Evolutionary conservation across 1,140 invertebrate genomes (phyloP).

Genomic region (Philaenus spumarius): DNA sequence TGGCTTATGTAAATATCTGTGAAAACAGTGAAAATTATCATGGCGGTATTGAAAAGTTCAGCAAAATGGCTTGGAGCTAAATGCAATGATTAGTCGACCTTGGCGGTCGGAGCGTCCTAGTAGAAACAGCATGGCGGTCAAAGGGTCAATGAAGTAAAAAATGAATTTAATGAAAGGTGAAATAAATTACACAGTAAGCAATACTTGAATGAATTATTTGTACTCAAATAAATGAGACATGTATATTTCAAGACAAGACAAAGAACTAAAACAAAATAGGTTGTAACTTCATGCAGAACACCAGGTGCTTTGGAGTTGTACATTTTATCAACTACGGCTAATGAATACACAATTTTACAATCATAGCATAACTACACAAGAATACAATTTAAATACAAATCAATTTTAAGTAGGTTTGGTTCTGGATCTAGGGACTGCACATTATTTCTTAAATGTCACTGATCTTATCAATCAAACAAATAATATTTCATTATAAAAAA

Average conservation of each 20-base stretch:
- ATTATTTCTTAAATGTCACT: background rate
- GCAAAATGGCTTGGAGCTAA: no score
- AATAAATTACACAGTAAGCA: no score
- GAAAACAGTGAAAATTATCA: no score
- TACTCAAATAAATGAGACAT: no score
- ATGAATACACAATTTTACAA: conserved; percentile 3
- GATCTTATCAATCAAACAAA: background rate
- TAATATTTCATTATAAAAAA: background rate
- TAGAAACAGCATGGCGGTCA: no score
- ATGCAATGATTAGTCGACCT: no score
- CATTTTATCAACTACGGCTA: background rate
- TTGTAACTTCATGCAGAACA: background rate
- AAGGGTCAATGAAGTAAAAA: no score
- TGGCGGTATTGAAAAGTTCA: no score
- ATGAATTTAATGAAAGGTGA: no score
- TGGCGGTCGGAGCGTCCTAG: no score
- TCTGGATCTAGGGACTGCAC: background rate
- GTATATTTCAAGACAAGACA: background rate
- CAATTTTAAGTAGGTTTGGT: background rate
- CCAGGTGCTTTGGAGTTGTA: conserved; percentile 9
- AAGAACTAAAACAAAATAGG: background rate
- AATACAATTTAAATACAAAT: background rate
- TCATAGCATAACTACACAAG: background rate
- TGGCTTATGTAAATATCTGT: no score
- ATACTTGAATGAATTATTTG: no score